These are phyloP conservation scores for Thunnus albacares DNA, from an alignment of 2,797 vertebrate genomes.

Conservation along the genomic window DNA sequence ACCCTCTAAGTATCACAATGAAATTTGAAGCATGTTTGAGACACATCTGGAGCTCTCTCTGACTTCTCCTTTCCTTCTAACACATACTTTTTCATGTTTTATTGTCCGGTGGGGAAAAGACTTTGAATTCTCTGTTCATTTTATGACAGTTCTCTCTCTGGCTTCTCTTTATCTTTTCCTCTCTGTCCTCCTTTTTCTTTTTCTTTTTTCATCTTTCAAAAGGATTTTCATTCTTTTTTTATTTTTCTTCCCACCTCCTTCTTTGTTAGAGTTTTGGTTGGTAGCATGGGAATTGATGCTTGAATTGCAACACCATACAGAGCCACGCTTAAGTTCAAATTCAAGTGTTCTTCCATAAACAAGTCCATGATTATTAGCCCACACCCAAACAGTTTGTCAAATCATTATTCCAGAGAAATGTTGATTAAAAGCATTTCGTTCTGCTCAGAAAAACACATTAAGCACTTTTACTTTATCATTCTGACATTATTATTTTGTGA, in stretches of 20 bases:
- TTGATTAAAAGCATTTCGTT: constrained; percentile 7
- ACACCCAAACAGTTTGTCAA: constrained; percentile 7
- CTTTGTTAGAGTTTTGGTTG: constrained; percentile 31
- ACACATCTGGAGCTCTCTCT: constrained; percentile 77
- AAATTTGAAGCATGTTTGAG: constrained; percentile 79
- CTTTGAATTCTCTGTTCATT: constrained; percentile 69
- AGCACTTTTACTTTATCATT: background rate
- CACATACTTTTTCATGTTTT: constrained; percentile 78
- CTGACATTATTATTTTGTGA: background rate
- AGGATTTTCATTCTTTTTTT: constrained; percentile 26
- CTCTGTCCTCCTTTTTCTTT: constrained; percentile 21
- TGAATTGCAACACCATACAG: constrained; percentile 20
- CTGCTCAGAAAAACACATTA: background rate
- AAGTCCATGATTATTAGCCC: constrained; percentile 19
- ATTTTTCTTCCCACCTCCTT: background rate
- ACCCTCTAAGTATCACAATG: constrained; percentile 71
- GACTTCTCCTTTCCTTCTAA: constrained; percentile 60
- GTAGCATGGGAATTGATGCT: constrained; percentile 31
- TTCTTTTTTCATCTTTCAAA: constrained; percentile 31
- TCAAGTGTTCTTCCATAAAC: constrained; percentile 25
- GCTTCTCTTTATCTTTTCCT: constrained; percentile 59
- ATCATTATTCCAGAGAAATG: constrained; percentile 1
- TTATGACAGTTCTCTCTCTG: constrained; percentile 68
- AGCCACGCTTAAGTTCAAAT: constrained; percentile 5
- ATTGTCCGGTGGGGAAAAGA: constrained; percentile 72